phyloP scores from a whole-genome alignment of 1,140 invertebrate genomes.

The Diploscapter pachys region DNA sequence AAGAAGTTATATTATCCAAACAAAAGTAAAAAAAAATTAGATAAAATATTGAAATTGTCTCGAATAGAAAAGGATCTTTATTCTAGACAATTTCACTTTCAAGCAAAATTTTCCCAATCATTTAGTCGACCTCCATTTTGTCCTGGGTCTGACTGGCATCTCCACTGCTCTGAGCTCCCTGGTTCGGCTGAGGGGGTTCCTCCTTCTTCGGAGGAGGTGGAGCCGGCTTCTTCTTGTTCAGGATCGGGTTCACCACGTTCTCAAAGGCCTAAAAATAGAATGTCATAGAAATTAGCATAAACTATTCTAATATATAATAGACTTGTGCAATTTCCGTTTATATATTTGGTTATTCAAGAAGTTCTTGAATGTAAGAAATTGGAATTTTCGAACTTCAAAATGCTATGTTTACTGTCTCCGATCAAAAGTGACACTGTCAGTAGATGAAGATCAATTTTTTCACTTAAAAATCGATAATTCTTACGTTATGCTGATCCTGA shows the following conservation, averaged over 20 bases:
- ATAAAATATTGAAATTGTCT: too few relatives aligned
- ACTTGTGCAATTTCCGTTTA: neutral
- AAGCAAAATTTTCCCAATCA: neutral
- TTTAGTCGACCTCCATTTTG: constrained; percentile 30
- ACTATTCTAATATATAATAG: neutral
- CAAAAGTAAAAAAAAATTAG: too few relatives aligned
- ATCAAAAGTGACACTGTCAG: neutral
- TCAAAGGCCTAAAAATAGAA: constrained; percentile 26
- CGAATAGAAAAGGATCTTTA: too few relatives aligned
- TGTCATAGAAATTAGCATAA: neutral
- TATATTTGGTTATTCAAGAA: neutral
- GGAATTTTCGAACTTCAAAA: neutral
- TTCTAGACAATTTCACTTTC: too few relatives aligned
- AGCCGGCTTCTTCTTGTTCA: constrained; percentile 30
- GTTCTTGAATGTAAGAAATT: neutral
- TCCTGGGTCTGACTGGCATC: neutral
- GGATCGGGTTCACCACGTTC: constrained; percentile 28
- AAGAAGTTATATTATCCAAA: too few relatives aligned
- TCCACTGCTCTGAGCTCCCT: constrained; percentile 14
- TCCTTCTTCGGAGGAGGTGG: constrained; percentile 18
- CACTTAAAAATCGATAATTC: neutral
- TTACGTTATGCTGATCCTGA: constrained; percentile 22
- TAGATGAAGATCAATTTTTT: neutral
- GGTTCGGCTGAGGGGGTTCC: constrained; percentile 4
- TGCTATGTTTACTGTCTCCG: neutral